These are phyloP conservation scores for Aphaenogaster floridana DNA, from an alignment of 1,140 invertebrate species.

Conservation along the genomic window DNA sequence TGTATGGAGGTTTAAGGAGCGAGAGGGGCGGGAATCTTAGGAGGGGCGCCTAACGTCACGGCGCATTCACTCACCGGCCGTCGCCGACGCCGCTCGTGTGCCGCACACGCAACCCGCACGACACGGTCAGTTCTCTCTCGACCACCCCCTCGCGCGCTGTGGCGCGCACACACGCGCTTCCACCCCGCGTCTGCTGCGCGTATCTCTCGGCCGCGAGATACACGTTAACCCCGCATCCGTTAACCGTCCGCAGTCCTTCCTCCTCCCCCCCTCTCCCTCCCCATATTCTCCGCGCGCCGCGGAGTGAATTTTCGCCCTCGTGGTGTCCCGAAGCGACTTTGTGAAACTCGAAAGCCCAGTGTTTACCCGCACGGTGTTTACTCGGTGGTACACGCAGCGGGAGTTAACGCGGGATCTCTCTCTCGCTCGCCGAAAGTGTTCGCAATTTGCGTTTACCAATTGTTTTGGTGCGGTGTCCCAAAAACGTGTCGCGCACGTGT, in stretches of 20 bases:
- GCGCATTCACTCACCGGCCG: constrained; percentile 86
- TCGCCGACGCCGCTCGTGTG: constrained; percentile 83
- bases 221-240: background rate
- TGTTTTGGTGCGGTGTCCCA: constrained; percentile 41
- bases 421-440: constrained; percentile 9
- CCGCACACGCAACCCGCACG: constrained; percentile 79
- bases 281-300: background rate
- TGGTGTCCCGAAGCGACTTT: constrained; percentile 32
- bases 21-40: constrained; percentile 79
- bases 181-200: background rate
- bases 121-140: constrained; percentile 80
- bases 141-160: constrained; percentile 32
- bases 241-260: background rate
- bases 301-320: constrained; percentile 7
- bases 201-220: background rate
- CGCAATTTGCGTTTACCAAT: constrained; percentile 7
- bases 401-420: constrained; percentile 25
- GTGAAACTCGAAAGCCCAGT: constrained; percentile 47
- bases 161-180: constrained; percentile 26
- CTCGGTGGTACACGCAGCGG: constrained; percentile 13
- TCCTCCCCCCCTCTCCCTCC: background rate
- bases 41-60: constrained; percentile 83
- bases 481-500: constrained; percentile 28
- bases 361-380: constrained; percentile 56
- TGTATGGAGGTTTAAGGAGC: constrained; percentile 65